phyloP scores from a whole-genome alignment of 2,888 invertebrate species.

The Nemoura dubitans region DNA sequence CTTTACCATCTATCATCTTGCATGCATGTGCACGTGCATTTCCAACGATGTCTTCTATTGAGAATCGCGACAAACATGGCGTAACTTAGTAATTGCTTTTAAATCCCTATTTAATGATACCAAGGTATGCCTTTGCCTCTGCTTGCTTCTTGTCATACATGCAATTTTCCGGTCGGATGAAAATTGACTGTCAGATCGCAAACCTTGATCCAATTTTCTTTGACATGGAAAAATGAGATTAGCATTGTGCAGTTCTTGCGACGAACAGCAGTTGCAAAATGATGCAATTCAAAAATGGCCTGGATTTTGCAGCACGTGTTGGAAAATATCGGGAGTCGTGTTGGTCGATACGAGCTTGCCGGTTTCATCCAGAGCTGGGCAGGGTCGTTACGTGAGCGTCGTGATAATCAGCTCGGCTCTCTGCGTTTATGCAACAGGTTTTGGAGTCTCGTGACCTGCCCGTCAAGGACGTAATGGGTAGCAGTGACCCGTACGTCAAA shows the following conservation, averaged over 20 bases:
- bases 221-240: background rate
- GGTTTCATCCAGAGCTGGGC: background rate
- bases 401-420: background rate
- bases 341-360: background rate
- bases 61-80: background rate
- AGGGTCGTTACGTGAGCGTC: background rate
- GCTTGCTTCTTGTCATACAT: background rate
- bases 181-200: background rate
- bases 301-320: background rate
- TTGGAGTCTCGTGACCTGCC: conserved; percentile 81
- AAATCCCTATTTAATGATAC: background rate
- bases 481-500: conserved; percentile 89
- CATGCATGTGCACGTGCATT: background rate
- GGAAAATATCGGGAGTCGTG: background rate
- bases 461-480: conserved; percentile 83
- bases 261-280: background rate
- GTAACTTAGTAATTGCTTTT: background rate
- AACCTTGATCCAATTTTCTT: background rate
- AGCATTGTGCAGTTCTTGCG: background rate
- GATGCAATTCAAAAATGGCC: background rate
- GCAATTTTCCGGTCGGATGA: background rate
- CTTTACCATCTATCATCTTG: background rate
- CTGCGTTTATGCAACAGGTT: conserved; percentile 62
- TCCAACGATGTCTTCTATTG: background rate
- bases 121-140: background rate